Conservation (phyloP, 2,888 invertebrate genomes). For the Chymomyza procnemis region DNA sequence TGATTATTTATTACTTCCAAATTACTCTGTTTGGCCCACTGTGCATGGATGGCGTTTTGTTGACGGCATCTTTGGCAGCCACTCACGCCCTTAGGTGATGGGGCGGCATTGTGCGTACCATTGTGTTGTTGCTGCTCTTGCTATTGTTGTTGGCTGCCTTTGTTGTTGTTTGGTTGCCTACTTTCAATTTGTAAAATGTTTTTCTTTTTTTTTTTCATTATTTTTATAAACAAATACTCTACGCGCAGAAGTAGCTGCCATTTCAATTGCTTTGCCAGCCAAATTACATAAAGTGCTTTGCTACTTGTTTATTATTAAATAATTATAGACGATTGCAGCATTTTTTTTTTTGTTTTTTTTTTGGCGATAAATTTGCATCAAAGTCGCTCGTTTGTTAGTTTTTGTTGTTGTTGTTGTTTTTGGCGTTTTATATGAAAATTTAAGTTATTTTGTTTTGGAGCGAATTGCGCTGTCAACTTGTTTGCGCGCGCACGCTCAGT, state of each 20-base stretch:
- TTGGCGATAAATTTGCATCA: neutral
- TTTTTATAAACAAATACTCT: constrained; percentile 33
- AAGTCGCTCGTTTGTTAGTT: neutral
- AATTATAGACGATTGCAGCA: neutral
- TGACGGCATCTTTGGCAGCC: constrained; percentile 13
- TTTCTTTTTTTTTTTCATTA: too few species aligned
- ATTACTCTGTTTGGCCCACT: neutral
- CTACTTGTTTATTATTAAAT: neutral
- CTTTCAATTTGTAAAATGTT: constrained; percentile 32
- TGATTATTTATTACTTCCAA: too few species aligned
- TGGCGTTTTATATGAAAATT: too few species aligned
- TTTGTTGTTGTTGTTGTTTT: neutral
- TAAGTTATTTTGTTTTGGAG: constrained; percentile 13
- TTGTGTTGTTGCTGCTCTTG: neutral
- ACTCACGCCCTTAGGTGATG: constrained; percentile 54
- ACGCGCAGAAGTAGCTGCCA: constrained; percentile 21
- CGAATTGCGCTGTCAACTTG: constrained; percentile 31
- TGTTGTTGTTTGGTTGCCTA: constrained; percentile 14
- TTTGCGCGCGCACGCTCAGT: constrained; percentile 9
- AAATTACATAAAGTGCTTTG: neutral
- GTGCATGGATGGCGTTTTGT: neutral
- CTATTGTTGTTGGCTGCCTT: constrained; percentile 14
- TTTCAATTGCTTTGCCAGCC: constrained; percentile 12
- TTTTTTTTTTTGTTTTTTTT: too few species aligned
- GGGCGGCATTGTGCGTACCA: constrained; percentile 26